These are phyloP conservation scores for Xenotilapia leptura DNA, from an alignment of 2,113 vertebrate genomes.

Conservation along the genomic window DNA sequence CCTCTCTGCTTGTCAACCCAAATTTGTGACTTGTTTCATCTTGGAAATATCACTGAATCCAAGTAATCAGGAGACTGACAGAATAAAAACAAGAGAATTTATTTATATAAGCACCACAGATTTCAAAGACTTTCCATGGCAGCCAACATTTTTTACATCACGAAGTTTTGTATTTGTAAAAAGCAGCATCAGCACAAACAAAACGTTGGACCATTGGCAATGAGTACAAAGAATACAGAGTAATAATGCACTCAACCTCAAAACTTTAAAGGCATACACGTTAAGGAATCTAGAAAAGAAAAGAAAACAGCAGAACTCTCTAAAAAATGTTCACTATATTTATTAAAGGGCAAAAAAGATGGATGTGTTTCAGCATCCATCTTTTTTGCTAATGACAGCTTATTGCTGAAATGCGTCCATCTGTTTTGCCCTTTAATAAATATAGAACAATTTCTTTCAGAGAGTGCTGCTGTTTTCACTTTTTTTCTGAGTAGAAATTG, in stretches of 20 bases:
- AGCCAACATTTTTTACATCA: conserved; percentile 20
- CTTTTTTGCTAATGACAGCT: background rate
- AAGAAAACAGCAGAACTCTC: background rate
- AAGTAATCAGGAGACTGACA: conserved; percentile 61
- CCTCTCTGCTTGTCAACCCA: conserved; percentile 53
- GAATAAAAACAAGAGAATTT: conserved; percentile 56
- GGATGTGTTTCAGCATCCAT: background rate
- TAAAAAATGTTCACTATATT: background rate
- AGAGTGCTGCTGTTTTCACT: background rate
- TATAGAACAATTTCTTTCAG: background rate
- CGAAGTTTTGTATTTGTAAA: conserved; percentile 41
- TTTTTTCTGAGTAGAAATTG: background rate
- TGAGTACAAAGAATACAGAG: background rate
- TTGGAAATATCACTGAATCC: conserved; percentile 56
- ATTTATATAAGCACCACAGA: conserved; percentile 52
- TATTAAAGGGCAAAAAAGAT: background rate
- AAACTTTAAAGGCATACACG: background rate
- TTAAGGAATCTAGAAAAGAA: background rate
- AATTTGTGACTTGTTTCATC: conserved; percentile 68
- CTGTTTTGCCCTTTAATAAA: background rate
- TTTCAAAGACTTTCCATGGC: conserved; percentile 52
- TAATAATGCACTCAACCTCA: background rate
- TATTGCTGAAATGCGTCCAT: background rate
- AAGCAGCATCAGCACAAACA: conserved; percentile 49
- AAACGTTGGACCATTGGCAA: background rate